phyloP scores from a whole-genome alignment of 2,888 invertebrate genomes.

The Tetragnatha montana region DNA sequence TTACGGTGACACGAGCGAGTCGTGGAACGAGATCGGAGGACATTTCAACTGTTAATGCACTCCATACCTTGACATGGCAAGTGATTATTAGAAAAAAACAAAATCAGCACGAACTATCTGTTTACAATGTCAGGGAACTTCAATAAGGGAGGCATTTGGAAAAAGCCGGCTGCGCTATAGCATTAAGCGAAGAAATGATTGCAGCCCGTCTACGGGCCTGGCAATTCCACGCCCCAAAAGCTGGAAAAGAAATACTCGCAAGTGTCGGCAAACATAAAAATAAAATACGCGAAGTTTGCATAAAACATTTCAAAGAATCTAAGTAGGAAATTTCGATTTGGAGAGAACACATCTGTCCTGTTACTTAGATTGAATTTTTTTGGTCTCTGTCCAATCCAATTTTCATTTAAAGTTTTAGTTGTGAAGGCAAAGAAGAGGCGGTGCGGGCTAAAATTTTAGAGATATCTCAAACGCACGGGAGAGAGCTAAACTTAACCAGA shows the following conservation, averaged over 20 bases:
- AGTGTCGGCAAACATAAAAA: background rate
- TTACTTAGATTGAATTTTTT: constrained; percentile 24
- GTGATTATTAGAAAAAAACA: background rate
- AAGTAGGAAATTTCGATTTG: constrained; percentile 11
- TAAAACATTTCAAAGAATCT: background rate
- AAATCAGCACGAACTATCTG: background rate
- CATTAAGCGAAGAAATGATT: background rate
- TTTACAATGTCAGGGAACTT: background rate
- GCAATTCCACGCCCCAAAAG: background rate
- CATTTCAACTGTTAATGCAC: background rate
- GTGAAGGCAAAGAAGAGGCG: background rate
- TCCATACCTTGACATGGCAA: background rate
- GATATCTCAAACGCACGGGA: background rate
- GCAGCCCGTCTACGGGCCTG: background rate
- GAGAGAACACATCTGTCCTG: constrained; percentile 19
- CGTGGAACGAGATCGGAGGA: background rate
- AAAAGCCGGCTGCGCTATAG: background rate
- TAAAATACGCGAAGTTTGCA: background rate
- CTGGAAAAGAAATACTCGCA: background rate
- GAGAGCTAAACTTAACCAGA: background rate
- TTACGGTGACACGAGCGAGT: background rate
- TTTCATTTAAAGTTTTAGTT: constrained; percentile 10
- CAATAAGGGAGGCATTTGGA: background rate
- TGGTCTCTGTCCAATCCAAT: background rate
- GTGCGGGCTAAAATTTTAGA: background rate